These are phyloP conservation scores for Pocillopora damicornis DNA, from an alignment of 64 coral and sea anemone genomes.

Conservation along the genomic window DNA sequence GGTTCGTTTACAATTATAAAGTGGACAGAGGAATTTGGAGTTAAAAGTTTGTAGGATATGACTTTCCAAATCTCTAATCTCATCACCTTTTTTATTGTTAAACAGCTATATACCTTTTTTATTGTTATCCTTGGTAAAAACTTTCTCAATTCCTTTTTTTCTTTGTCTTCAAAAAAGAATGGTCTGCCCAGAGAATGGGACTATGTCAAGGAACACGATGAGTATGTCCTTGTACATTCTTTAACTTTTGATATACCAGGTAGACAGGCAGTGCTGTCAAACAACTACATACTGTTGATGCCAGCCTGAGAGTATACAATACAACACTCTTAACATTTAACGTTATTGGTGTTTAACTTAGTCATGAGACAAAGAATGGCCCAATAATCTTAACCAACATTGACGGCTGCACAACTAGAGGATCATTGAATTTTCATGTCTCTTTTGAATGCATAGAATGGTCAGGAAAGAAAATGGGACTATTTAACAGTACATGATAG, in stretches of 20 bases:
- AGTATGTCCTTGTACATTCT: slow-evolving; percentile 33
- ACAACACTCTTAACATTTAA: too few species aligned
- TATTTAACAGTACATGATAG: slow-evolving; percentile 77
- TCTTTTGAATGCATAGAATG: slow-evolving; percentile 54
- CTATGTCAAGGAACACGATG: slow-evolving; percentile 71
- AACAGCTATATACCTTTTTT: neutral
- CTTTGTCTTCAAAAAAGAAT: slow-evolving; percentile 43
- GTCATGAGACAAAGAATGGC: too few species aligned
- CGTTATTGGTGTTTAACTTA: too few species aligned
- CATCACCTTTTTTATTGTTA: neutral
- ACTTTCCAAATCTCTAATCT: neutral
- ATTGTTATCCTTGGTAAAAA: neutral
- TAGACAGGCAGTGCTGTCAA: too few species aligned
- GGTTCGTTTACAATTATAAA: too few species aligned
- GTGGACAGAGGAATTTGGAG: too few species aligned
- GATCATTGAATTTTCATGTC: neutral
- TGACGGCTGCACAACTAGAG: neutral
- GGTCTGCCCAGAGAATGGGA: slow-evolving; percentile 57
- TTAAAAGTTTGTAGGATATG: neutral
- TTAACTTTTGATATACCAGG: neutral
- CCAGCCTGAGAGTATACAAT: too few species aligned
- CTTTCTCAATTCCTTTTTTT: neutral
- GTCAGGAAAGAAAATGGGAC: slow-evolving; percentile 72
- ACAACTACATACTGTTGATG: too few species aligned
- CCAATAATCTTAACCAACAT: too few species aligned